Conservation (phyloP, 2,797 vertebrate species). For the Trachurus trachurus region DNA sequence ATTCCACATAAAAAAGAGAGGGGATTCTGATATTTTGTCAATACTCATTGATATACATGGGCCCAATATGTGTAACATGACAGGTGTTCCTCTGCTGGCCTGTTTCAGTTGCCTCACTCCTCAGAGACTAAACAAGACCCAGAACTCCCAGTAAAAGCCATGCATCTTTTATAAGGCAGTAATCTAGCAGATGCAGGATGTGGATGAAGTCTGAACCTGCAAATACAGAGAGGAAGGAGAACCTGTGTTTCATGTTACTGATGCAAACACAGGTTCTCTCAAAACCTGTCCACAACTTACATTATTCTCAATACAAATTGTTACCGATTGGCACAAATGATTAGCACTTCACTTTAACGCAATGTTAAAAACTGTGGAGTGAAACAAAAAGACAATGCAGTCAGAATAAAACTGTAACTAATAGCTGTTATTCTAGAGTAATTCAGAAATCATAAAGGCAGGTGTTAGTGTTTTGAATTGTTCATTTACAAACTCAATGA, state of each 20-base stretch:
- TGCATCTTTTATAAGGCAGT: conserved; percentile 73
- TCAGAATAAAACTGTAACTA: background rate
- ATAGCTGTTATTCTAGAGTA: background rate
- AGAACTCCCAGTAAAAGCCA: conserved; percentile 57
- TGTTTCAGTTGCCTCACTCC: conserved; percentile 21
- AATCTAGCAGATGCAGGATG: conserved; percentile 48
- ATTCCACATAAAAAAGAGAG: background rate
- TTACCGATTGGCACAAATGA: background rate
- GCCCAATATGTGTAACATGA: background rate
- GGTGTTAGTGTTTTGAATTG: background rate
- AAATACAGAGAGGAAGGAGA: background rate
- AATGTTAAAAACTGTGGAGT: background rate
- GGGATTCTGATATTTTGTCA: background rate
- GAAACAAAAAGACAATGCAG: background rate
- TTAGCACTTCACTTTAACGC: background rate
- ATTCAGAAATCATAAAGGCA: background rate
- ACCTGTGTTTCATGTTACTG: conserved; percentile 3
- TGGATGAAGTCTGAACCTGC: background rate
- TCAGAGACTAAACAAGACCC: conserved; percentile 57
- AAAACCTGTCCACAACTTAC: background rate
- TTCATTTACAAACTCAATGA: background rate
- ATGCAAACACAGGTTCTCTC: background rate
- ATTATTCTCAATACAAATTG: background rate
- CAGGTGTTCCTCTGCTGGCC: conserved; percentile 15
- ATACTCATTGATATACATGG: background rate